Evolutionary conservation across 2,113 vertebrate genomes (phyloP).

Genomic region (Madoqua kirkii): DNA sequence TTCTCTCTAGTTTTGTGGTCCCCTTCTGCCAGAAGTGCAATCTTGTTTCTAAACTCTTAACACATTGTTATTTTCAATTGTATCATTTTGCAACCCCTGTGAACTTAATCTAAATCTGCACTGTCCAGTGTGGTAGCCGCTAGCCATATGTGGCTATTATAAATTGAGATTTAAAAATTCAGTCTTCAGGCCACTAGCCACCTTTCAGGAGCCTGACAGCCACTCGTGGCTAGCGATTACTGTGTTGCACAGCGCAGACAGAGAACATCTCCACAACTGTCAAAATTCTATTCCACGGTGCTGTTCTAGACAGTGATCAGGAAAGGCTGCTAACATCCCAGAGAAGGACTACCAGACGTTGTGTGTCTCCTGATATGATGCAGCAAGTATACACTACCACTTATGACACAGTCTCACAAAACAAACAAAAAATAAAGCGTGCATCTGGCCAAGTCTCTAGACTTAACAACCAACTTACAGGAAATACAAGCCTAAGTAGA

Average conservation of each 20-base stretch:
- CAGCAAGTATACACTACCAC: background rate
- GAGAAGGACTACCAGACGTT: background rate
- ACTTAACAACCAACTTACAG: background rate
- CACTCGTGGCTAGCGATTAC: background rate
- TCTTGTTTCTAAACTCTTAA: conserved; percentile 12
- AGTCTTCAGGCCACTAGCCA: background rate
- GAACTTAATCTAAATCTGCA: background rate
- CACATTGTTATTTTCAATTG: background rate
- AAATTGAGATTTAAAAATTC: background rate
- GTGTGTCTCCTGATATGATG: background rate
- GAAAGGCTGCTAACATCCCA: background rate
- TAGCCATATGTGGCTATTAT: background rate
- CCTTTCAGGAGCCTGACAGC: background rate
- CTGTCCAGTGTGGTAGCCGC: background rate
- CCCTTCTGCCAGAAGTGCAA: background rate
- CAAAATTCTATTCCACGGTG: background rate
- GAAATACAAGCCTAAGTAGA: background rate
- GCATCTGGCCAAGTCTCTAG: background rate
- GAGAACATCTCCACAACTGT: background rate
- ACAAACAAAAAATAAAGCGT: background rate
- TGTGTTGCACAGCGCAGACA: background rate
- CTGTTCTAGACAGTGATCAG: background rate
- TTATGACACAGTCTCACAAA: background rate
- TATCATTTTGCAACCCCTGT: background rate
- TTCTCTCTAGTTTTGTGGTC: background rate